These are phyloP conservation scores for Gymnocypris eckloni DNA, from an alignment of 2,797 vertebrate genomes.

Conservation along the genomic window DNA sequence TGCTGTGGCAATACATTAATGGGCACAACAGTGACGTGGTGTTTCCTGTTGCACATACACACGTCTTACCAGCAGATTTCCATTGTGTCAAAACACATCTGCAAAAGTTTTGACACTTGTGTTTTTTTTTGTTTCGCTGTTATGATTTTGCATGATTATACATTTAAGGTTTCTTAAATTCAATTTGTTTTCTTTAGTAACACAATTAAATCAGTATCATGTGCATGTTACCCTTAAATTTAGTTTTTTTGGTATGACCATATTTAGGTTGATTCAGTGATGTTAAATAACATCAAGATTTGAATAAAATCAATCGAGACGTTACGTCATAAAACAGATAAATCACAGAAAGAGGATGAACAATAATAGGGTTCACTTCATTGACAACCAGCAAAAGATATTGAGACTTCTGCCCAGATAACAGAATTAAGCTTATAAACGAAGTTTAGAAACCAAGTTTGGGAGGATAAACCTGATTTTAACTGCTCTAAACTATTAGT, in stretches of 20 bases:
- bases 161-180: neutral
- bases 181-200: neutral
- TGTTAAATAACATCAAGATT: neutral
- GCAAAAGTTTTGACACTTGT: neutral
- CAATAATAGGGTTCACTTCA: neutral
- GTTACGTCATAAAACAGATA: too few relatives aligned
- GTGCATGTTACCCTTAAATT: too few relatives aligned
- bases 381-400: neutral
- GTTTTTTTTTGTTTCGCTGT: neutral
- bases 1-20: neutral
- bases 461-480: conserved; percentile 75
- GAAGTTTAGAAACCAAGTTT: conserved; percentile 64
- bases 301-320: neutral
- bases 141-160: neutral
- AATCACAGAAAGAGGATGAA: neutral
- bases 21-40: neutral
- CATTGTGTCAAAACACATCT: neutral
- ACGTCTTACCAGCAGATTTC: neutral
- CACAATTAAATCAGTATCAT: neutral
- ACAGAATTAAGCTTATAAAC: too few relatives aligned
- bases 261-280: too few relatives aligned
- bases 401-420: neutral
- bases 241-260: too few relatives aligned
- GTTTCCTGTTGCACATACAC: neutral
- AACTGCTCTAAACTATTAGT: neutral